Base-by-base conservation (phyloP, 2,888 invertebrate genomes). In the Terebella lapidaria region DNA sequence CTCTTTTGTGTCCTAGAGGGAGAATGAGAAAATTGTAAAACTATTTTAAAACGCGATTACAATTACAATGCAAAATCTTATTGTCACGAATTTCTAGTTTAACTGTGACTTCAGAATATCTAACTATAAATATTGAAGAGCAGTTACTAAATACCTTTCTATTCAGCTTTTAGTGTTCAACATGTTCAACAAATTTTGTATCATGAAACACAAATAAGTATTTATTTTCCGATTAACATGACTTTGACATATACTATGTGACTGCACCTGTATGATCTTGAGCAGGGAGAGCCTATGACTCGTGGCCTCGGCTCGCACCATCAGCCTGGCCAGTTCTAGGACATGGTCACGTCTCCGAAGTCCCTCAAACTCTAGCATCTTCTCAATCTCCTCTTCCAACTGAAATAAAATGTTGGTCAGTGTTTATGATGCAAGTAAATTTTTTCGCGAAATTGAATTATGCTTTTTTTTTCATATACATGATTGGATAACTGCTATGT, bases 261-360 rank as follows among this genome's bases (percentile, higher is more conserved):
- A 35, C 10, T n/a, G 10, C 69, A 82, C 86, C 60, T 90, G 86
- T 61, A 96, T 84, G 45, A 95, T 84, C 18, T 88, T 85, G 67
- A 96, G 83, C 2, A 96, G 81, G 60, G 89, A 86, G 35, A 79
- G 84, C 65, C 64, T 86, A 53, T 91, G 89, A 67, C 87, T 86
- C 2, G 87, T 83, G 64, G 90, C 87, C 82, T 94, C 92, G 1
- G 92, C 93, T 5, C 95, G 87, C 24, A 96, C 92, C 87, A 96
- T 93, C 60, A 94, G 85, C 59, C 96, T 49, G 20, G 28, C 91
- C 53, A 96, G 83, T 10, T 89, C 89, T 54, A 96, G 83, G 0
- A 95, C 95, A 74, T 95, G 93, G 22, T 87, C 86, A 75, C 92
- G 89, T 81, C 93, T 94, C 80, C 91, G 90, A 57, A 96, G 84